Conservation (phyloP, 2,888 invertebrate genomes). For the Celastrina argiolus region DNA sequence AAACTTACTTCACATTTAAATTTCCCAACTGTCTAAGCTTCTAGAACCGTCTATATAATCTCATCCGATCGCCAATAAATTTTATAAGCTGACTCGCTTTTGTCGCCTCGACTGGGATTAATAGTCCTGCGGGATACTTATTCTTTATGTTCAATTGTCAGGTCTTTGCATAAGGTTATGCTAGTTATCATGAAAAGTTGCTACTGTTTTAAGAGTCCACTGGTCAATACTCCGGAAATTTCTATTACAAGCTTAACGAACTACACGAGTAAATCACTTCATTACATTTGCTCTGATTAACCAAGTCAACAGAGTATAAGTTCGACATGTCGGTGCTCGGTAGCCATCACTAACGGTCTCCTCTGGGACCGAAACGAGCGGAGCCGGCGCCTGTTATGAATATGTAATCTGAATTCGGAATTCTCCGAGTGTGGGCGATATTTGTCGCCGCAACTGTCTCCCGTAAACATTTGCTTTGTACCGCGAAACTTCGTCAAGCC, state of each 20-base stretch:
- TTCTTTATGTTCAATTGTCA: constrained; percentile 38
- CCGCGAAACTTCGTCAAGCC: constrained; percentile 45
- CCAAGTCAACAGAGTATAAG: not conserved
- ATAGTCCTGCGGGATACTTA: constrained; percentile 59
- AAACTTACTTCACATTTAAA: constrained; percentile 79
- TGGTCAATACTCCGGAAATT: not conserved
- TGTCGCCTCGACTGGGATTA: constrained; percentile 71
- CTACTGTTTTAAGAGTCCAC: not conserved
- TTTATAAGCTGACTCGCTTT: constrained; percentile 74
- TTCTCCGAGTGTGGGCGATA: constrained; percentile 71
- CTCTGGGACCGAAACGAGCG: constrained; percentile 61
- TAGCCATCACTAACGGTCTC: constrained; percentile 52
- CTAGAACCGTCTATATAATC: constrained; percentile 78
- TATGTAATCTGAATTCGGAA: constrained; percentile 74
- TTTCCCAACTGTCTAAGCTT: constrained; percentile 78
- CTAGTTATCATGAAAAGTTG: not conserved
- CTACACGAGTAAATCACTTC: not conserved
- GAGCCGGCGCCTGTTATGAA: constrained; percentile 71
- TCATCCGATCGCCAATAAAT: constrained; percentile 78
- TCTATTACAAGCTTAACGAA: not conserved
- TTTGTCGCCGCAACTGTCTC: constrained; percentile 67
- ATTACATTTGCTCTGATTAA: constrained; percentile 1
- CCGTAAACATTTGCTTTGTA: constrained; percentile 62
- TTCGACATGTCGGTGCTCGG: constrained; percentile 39
- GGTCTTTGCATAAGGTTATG: constrained; percentile 36